Base-by-base conservation (phyloP, 2,888 invertebrate genomes). In the Lasioglossum figueresi region DNA sequence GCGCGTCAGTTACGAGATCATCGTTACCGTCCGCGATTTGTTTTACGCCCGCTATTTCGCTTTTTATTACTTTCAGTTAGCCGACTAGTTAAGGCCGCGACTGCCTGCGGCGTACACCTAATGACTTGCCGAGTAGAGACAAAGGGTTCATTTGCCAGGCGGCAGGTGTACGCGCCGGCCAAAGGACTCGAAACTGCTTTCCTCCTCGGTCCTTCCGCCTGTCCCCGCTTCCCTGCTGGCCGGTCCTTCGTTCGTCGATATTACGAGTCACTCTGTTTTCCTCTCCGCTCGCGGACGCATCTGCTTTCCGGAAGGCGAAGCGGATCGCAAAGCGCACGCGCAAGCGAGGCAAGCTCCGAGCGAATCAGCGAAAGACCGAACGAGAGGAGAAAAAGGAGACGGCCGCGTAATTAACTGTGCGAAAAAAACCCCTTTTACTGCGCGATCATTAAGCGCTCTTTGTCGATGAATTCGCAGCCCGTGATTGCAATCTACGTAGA, bases 91-190 rank as follows among this genome's bases (percentile, higher is more conserved):
- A 91, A 87, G 86, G 84, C 86, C 82, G 76, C 86, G 86, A 80
- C 79, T 85, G 89, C 88, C 88, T 81, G 84, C 85, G 86, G 89
- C 90, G 86, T 78, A 82, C 84, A 87, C 89, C 91, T 92, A 92
- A 92, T 91, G 92, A 92, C 91, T 92, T 82, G 89, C 83, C 90
- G 89, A 89, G 88, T 85, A 88, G 88, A 93, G 90, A 93, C 92
- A 92, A 93, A 93, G 92, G 91, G 89, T 89, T 91, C 92, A 90
- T 92, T 92, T 92, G 89, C 91, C 88, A 84, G 75, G 84, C 87
- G 87, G 90, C 92, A 93, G 93, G 92, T 92, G 93, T 90, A 88
- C 63, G 6, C 84, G 76, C 73, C 78, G 68, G 73, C 34, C 63
- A 59, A 83, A 80, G 78, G 83, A 77, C 83, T 83, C 85, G 82